Evolutionary conservation across 2,888 invertebrate species (phyloP).

Genomic region (Elegia similella): DNA sequence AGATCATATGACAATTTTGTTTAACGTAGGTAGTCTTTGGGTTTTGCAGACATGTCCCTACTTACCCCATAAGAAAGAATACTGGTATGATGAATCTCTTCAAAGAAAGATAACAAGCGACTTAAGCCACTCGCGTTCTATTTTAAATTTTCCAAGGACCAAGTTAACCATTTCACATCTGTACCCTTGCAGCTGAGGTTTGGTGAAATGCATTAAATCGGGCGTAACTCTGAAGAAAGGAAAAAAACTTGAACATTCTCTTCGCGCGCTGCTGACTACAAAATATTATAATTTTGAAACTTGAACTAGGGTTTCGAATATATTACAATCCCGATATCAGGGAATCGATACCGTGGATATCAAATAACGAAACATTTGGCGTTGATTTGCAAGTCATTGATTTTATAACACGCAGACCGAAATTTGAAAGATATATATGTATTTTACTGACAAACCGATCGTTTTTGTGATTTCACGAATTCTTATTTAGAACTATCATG

Average conservation of each 20-base stretch:
- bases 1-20: no score
- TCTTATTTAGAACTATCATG: not conserved
- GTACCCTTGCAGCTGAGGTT: constrained; percentile 12
- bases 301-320: not conserved
- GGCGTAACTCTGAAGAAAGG: not conserved
- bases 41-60: no score
- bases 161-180: constrained; percentile 4
- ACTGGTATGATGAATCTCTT: not conserved
- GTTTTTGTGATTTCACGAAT: not conserved
- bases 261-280: not conserved
- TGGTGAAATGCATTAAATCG: constrained; percentile 3
- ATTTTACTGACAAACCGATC: not conserved
- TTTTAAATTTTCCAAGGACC: constrained; percentile 1
- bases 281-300: not conserved
- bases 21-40: no score
- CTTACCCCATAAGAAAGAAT: not conserved
- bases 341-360: not conserved
- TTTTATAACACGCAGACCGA: constrained; percentile 3
- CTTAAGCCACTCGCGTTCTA: constrained; percentile 19
- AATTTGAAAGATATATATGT: not conserved
- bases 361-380: not conserved
- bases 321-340: not conserved
- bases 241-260: constrained; percentile 2
- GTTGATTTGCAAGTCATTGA: constrained; percentile 13
- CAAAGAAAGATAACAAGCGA: constrained; percentile 23